Base-by-base conservation (phyloP, 2,113 vertebrate species). In the Centrocercus urophasianus region DNA sequence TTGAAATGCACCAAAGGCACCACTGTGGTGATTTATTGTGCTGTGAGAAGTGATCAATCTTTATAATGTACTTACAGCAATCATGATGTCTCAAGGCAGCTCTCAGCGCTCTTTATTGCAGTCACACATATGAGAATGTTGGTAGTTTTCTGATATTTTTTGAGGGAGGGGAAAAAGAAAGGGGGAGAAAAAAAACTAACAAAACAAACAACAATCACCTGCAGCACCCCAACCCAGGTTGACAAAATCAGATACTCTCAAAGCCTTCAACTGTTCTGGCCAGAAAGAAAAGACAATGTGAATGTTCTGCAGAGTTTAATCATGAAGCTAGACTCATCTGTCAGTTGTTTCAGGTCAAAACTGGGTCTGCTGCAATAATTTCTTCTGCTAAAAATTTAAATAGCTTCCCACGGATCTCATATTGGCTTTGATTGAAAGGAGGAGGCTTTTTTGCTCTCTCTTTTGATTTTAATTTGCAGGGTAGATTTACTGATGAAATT, bases 31-130 rank as follows among this genome's bases (percentile, higher is more conserved):
- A 34, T 75, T 95, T 91, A 87, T 72, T 64, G 83, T 64, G 86
- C 89, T 86, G 81, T 65, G 89, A 89, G 64, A 90, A 92, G 81
- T 36, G 47, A 93, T 95, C 28, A 22, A 93, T 95, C 81, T 93
- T 89, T 92, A 36, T 84, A 81, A 95, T 65, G 84, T 86, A 34
- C 52, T 95, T 95, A 82, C 1, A 95, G 89, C 77, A 60, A 75
- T 69, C 3, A 21, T 64, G 66, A 28, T 86, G 89, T 95, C 91
- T 92, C 94, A 74, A 47, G 91, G 84, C 89, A 91, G 89, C 86
- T 90, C 76, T 95, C 93, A 90, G 83, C 40, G 24, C 79, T 79
- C 66, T 50, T 59, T 28, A 32, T n/a, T 81, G 91, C 38, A 89
- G 61, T 78, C 89, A 57, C 81, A 82, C 52, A 2, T 50, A 42